Evolutionary conservation across 2,888 invertebrate species (phyloP).

Genomic region (Anodontia alba): DNA sequence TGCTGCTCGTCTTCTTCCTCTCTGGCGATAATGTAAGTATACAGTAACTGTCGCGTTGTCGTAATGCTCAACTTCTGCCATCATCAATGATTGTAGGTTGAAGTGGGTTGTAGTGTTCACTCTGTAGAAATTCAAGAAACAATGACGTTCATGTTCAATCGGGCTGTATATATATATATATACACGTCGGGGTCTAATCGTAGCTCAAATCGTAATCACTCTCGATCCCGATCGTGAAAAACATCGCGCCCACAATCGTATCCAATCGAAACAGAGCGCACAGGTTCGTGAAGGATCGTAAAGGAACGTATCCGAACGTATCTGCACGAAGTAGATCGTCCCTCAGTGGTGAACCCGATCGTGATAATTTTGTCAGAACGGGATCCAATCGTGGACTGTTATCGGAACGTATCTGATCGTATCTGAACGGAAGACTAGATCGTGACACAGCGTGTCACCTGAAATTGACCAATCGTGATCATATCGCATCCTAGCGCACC

Average conservation of each 20-base stretch:
- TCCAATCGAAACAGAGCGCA: neutral
- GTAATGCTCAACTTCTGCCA: neutral
- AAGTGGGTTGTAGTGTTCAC: neutral
- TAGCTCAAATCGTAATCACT: neutral
- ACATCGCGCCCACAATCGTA: neutral
- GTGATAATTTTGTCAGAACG: neutral
- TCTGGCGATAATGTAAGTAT: constrained; percentile 7
- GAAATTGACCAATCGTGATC: neutral
- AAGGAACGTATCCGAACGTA: neutral
- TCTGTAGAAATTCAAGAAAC: neutral
- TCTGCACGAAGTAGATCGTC: neutral
- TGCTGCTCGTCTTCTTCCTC: constrained; percentile 6
- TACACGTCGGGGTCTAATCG: neutral
- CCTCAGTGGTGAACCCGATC: neutral
- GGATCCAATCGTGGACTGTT: neutral
- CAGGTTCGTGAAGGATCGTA: too few species aligned
- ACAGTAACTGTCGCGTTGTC: neutral
- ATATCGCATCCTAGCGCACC: neutral
- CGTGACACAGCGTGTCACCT: neutral
- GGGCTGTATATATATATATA: constrained; percentile 1
- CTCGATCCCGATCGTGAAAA: neutral
- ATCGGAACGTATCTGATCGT: neutral
- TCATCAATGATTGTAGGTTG: neutral
- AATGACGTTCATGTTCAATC: neutral
- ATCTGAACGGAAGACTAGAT: neutral